Conservation (phyloP, 2,888 invertebrate species). For the Cryptocephalus primarius region DNA sequence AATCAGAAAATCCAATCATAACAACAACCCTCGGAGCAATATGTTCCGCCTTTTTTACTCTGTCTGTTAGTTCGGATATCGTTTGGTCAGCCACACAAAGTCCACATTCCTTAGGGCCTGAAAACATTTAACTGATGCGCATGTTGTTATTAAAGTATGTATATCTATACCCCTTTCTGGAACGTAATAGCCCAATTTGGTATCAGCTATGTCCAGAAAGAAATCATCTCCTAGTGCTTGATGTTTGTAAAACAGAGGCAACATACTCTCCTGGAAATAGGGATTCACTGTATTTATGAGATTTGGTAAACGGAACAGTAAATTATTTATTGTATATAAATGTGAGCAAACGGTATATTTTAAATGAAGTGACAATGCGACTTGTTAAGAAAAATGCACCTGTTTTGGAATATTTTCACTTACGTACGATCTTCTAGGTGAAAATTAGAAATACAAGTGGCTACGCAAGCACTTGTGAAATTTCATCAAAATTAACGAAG, state of each 20-base stretch:
- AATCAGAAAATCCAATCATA: slow-evolving; percentile 24
- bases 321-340: no score
- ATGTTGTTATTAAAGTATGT: background rate
- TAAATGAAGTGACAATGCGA: no score
- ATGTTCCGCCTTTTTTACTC: slow-evolving; percentile 15
- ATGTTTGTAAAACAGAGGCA: slow-evolving; percentile 25
- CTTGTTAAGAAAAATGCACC: no score
- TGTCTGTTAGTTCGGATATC: slow-evolving; percentile 19
- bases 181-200: slow-evolving; percentile 24
- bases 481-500: no score
- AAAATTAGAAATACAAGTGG: no score
- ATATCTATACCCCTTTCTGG: slow-evolving; percentile 17
- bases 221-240: slow-evolving; percentile 27
- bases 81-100: slow-evolving; percentile 20
- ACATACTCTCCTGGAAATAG: slow-evolving; percentile 22
- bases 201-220: slow-evolving; percentile 25
- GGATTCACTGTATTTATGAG: no score
- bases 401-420: no score
- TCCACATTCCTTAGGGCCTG: slow-evolving; percentile 22
- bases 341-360: no score
- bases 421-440: no score
- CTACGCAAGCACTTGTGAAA: no score
- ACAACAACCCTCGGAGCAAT: slow-evolving; percentile 25
- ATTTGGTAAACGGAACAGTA: no score
- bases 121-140: background rate